Conservation (phyloP, 2,797 vertebrate genomes). For the Lacerta bilineata region DNA sequence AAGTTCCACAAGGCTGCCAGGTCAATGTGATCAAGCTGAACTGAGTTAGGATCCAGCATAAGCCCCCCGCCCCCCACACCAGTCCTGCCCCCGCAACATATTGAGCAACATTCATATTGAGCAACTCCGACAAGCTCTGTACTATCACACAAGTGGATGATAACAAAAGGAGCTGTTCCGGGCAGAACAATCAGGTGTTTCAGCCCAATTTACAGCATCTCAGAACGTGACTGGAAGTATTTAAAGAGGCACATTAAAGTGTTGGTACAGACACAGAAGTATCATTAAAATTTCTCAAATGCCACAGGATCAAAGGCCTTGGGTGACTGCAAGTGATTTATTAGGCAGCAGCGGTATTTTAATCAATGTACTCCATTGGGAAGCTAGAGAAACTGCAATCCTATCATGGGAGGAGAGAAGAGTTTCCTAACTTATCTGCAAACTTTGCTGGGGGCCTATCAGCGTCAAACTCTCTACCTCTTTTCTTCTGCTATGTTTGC, state of each 20-base stretch:
- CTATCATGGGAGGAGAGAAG: slow-evolving; percentile 17
- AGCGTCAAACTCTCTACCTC: background rate
- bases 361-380: background rate
- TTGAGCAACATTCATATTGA: background rate
- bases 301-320: slow-evolving; percentile 35
- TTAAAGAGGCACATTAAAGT: slow-evolving; percentile 28
- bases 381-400: slow-evolving; percentile 49
- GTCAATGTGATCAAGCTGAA: too few relatives aligned
- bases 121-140: background rate
- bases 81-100: too few relatives aligned
- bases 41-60: too few relatives aligned
- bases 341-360: slow-evolving; percentile 53
- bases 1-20: too few relatives aligned
- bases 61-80: too few relatives aligned
- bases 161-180: background rate
- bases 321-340: slow-evolving; percentile 43
- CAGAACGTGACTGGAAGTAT: slow-evolving; percentile 10
- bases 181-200: background rate
- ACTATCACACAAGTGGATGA: background rate
- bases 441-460: too few relatives aligned
- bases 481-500: background rate
- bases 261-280: slow-evolving; percentile 27
- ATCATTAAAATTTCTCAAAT: slow-evolving; percentile 29
- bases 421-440: background rate
- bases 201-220: slow-evolving; percentile 9